Evolutionary conservation across 2,888 invertebrate species (phyloP), one percentile per base, ranked within the genome.

Genomic region (Amphipyra berbera): DNA sequence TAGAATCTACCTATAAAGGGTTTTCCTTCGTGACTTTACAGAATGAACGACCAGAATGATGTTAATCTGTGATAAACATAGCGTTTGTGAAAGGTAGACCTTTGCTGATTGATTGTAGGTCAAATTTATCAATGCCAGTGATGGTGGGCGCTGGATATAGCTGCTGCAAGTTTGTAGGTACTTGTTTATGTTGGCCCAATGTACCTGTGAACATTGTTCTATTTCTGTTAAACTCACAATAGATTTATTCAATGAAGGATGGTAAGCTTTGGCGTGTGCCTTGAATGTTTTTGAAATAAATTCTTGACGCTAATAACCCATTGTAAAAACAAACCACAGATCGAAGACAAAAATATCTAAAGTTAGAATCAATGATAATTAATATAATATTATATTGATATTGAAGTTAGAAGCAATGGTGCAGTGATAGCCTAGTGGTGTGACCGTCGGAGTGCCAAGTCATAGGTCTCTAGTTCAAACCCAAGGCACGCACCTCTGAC

Each of bases 51-150:
- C 42, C 37, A 35, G 48, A 72, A 67, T 35, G 64, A 66, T 62
- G 61, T 54, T 73, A 65, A 73, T 71, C 73, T 58, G 47, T 61
- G 57, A 66, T 78, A 30, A 30, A 30, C 30, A 68, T 53, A 63
- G 59, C 63, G 61, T 57, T 78, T 76, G 80, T 78, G 83, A 83
- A 82, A 83, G 78, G 82, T 59, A 74, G 57, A 76, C 79, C 68
- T 75, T 75, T 68, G 68, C 62, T 71, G 76, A 81, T 78, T 76
- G 74, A 77, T 81, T 76, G 78, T 73, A 73, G 79, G 68, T 79
- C 75, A 73, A 61, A 79, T 70, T 73, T 73, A 66, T 75, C 76
- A 81, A 81, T 78, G 74, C 68, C 75, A 64, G 49, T 37, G 45
- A 76, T 61, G 68, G 68, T 46, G 48, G 47, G n/a, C 52, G 15